Base-by-base conservation (phyloP, 1,140 invertebrate species). In the Drosophila saltans region DNA sequence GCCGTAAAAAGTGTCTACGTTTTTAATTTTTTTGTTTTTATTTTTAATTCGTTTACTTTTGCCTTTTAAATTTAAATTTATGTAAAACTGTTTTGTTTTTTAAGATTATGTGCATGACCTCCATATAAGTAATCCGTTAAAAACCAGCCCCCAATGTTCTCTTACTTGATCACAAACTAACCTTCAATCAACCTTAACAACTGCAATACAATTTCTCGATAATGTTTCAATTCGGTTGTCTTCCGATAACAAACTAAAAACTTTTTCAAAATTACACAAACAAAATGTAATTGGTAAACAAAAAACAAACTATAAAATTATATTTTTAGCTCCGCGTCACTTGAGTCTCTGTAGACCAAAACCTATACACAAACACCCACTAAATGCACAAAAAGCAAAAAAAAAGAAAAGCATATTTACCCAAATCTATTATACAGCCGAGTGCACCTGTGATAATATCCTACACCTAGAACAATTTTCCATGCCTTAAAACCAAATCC, bases 291-390 rank as follows among this genome's bases (percentile, higher is more conserved):
- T 66, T 78, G 75, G 73, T 60, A 70, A 76, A 76, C 61, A 33
- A 75, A 41, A 75, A 66, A 63, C 77, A 60, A 77, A 70, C 41
- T 70, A 71, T 52, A 52, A 41, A 30, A 57, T 61, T 75, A 67
- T 78, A 80, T 72, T 86, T 86, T 84, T 86, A 86, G 83, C 84
- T 73, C 72, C 80, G 76, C 80, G 55, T 74, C 80, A 69, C 67
- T 86, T 78, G 84, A 86, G 64, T 88, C 83, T 57, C 76, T 80
- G 59, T 81, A 85, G 73, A 55, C 65, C 58, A 72, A 76, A 60
- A 30, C 65, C 52, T 21, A 58, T 66, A 65, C 55, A 59, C 33
- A 40, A 26, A 66, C 65, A 40, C 16, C 45, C 9, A 52, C 45
- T 52, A 26, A 52, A 52, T 26, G 21, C 45, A 52, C 45, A 21